Conservation (phyloP, 2,888 invertebrate genomes). For the Noctua janthina region DNA sequence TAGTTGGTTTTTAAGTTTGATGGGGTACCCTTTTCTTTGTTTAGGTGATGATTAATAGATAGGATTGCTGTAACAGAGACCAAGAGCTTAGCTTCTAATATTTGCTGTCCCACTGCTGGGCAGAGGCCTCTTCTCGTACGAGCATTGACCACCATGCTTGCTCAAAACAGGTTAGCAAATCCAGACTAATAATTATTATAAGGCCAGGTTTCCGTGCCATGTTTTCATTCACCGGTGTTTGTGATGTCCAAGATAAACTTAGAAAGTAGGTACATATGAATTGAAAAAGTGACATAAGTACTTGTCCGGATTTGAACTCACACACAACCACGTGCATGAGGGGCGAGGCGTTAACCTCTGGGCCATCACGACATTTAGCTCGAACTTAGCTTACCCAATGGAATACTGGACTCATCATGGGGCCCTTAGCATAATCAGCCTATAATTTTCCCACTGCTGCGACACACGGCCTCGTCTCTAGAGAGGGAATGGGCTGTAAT, state of each 20-base stretch:
- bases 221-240: neutral
- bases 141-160: neutral
- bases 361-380: neutral
- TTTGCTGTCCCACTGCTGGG: neutral
- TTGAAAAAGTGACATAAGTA: neutral
- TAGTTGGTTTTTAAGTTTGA: conserved; percentile 34
- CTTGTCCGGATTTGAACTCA: neutral
- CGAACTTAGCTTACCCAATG: neutral
- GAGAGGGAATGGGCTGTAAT: no score
- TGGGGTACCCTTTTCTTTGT: neutral
- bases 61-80: neutral
- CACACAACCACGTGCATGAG: neutral
- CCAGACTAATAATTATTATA: neutral
- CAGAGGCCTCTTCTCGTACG: neutral
- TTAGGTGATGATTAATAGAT: neutral
- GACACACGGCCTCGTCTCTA: no score
- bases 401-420: neutral
- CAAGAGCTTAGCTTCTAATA: neutral
- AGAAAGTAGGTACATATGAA: neutral
- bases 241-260: neutral
- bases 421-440: neutral
- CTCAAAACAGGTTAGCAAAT: neutral
- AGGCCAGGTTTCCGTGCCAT: neutral
- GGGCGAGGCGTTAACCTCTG: neutral
- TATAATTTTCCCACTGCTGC: no score